Conservation (phyloP, 53 echinoderm and acorn worm genomes). For the Glandiceps talaboti region DNA sequence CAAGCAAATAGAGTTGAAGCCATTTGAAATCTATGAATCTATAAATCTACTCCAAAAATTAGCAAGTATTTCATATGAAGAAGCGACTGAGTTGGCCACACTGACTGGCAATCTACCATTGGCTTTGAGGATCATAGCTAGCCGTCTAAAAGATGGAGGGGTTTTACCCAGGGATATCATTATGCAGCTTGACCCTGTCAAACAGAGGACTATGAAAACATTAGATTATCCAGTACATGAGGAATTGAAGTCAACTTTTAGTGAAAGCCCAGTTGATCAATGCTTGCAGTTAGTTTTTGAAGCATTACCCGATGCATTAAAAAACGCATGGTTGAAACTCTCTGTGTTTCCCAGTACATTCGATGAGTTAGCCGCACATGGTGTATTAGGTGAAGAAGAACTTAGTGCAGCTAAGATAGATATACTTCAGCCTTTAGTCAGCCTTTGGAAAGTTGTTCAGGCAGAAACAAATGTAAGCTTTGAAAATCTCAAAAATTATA, state of each 20-base stretch:
- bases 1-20: slow-evolving; percentile 40
- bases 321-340: slow-evolving; percentile 32
- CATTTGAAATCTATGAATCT: slow-evolving; percentile 53
- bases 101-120: slow-evolving; percentile 73
- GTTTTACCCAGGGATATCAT: slow-evolving; percentile 36
- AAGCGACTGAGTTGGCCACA: slow-evolving; percentile 38
- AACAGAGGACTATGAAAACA: neutral
- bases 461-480: neutral
- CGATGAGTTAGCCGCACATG: slow-evolving; percentile 15
- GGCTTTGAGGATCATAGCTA: slow-evolving; percentile 67
- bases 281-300: slow-evolving; percentile 29
- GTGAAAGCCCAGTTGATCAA: slow-evolving; percentile 28
- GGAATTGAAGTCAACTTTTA: no score
- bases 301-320: slow-evolving; percentile 21
- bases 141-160: slow-evolving; percentile 38
- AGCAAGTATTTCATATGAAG: slow-evolving; percentile 4
- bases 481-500: neutral
- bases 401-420: slow-evolving; percentile 19
- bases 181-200: neutral
- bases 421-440: neutral
- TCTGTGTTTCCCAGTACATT: slow-evolving; percentile 56
- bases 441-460: neutral
- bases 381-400: slow-evolving; percentile 22
- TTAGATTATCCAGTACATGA: neutral
- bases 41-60: slow-evolving; percentile 45